phyloP scores from a whole-genome alignment of 2,888 invertebrate species.

The Alviniconcha strummeri region DNA sequence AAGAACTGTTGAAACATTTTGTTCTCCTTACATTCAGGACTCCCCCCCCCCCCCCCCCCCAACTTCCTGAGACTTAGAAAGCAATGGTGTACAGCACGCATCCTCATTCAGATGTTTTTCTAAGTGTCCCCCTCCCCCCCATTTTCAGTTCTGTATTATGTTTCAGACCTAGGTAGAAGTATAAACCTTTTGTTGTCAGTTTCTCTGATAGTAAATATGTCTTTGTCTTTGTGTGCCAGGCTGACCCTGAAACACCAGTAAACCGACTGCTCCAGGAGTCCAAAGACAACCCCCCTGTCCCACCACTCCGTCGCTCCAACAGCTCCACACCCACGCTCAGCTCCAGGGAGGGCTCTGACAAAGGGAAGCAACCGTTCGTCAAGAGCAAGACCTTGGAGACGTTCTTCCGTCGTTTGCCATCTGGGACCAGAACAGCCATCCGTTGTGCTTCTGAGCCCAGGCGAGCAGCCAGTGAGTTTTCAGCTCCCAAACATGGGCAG shows the following conservation, averaged over 20 bases:
- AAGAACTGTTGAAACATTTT: too few relatives aligned
- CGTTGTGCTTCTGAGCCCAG: constrained; percentile 7
- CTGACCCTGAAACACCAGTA: constrained; percentile 2
- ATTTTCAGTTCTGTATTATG: too few relatives aligned
- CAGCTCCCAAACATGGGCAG: neutral
- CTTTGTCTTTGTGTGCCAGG: neutral
- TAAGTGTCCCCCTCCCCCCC: too few relatives aligned
- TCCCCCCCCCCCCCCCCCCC: too few relatives aligned
- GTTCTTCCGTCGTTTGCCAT: constrained; percentile 24
- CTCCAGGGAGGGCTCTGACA: neutral
- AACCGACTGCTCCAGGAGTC: constrained; percentile 13
- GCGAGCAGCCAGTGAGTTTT: neutral
- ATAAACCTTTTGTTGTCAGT: too few relatives aligned
- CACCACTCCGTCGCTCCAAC: neutral
- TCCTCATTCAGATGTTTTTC: too few relatives aligned
- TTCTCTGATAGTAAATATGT: too few relatives aligned
- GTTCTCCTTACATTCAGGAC: too few relatives aligned
- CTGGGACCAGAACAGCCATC: neutral
- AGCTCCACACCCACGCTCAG: neutral
- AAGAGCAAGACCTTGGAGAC: constrained; percentile 29
- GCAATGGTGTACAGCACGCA: too few relatives aligned
- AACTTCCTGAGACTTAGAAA: too few relatives aligned
- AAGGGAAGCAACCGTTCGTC: neutral
- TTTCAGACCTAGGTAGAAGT: too few relatives aligned
- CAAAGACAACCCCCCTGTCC: constrained; percentile 3